Conservation (phyloP, 2,797 vertebrate species). For the Ptychadena robeensis region DNA sequence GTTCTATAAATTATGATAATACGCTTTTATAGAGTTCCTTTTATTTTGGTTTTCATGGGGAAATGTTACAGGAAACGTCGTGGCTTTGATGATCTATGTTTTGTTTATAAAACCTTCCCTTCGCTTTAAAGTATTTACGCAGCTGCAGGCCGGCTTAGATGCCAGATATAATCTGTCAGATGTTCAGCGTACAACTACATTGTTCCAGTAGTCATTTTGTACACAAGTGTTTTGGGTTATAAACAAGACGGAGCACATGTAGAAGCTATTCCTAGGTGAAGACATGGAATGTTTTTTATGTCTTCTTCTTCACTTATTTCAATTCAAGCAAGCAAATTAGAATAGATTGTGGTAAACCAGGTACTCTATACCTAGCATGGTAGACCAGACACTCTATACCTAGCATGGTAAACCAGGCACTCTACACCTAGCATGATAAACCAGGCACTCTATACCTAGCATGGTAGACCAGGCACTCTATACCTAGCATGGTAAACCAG, state of each 20-base stretch:
- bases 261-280: neutral
- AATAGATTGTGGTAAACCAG: too few species aligned
- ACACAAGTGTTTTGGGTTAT: conserved; percentile 6
- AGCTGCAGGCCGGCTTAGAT: conserved; percentile 36
- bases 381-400: too few species aligned
- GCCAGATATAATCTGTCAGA: conserved; percentile 16
- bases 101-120: conserved; percentile 44
- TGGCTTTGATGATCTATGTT: conserved; percentile 33
- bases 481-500: too few species aligned
- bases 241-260: neutral
- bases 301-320: too few species aligned
- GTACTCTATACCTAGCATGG: too few species aligned
- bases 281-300: neutral
- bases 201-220: conserved; percentile 3
- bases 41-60: neutral
- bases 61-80: conserved; percentile 21
- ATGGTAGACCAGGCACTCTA: too few species aligned
- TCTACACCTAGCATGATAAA: too few species aligned
- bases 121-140: conserved; percentile 41
- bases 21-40: conserved; percentile 1
- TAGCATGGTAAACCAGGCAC: too few species aligned
- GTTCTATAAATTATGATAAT: conserved; percentile 19
- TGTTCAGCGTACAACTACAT: neutral
- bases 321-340: too few species aligned
- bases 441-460: too few species aligned